Base-by-base conservation (phyloP, 30 jellyfish, hydroid and myxozoan species). In the Cassiopea andromeda region DNA sequence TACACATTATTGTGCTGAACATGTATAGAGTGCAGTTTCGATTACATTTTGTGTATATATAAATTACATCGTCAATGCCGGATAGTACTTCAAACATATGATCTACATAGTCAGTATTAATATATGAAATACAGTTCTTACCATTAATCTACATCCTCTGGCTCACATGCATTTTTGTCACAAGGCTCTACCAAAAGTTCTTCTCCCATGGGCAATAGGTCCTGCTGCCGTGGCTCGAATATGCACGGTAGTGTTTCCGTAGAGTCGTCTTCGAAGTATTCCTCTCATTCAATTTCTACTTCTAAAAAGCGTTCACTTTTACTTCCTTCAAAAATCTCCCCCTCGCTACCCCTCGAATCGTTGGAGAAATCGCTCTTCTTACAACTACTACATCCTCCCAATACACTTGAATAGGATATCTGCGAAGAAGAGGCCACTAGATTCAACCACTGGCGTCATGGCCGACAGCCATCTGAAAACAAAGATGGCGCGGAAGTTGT, bases 281-380 rank as follows among this genome's bases (percentile, higher is more conserved):
- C 81, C 57, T 72, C 81, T 72, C 50, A 50, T n/a, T 72, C 81
- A 46, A 72, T 49, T 72, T 72, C 81, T 17, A 72, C 46, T 72
- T 72, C 81, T 72, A 72, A 72, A 72, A 72, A 72, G 46, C 59
- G 59, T 17, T 72, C 81, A 43, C 81, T 72, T 46, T 49, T 43
- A 43, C 81, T 72, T n/a, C 78, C 81, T 46, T 72, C 81, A 38
- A 46, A 72, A 49, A 50, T 72, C 50, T 72, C 81, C 48, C 44
- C 81, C 81, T 72, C 81, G 57, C 81, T 38, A 59, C 46, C 50
- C 19, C 46, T 19, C 19, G 16, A n/a, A n/a, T 72, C 50, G 57
- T 59, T 72, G 81, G 46, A 72, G 12, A 72, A 17, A 19, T 72
- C 81, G 50, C 81, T 72, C 81, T 1, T 72, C 44, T 72, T 72